These are phyloP conservation scores for Pterocles gutturalis DNA, from an alignment of 2,113 vertebrate genomes.

Conservation along the genomic window DNA sequence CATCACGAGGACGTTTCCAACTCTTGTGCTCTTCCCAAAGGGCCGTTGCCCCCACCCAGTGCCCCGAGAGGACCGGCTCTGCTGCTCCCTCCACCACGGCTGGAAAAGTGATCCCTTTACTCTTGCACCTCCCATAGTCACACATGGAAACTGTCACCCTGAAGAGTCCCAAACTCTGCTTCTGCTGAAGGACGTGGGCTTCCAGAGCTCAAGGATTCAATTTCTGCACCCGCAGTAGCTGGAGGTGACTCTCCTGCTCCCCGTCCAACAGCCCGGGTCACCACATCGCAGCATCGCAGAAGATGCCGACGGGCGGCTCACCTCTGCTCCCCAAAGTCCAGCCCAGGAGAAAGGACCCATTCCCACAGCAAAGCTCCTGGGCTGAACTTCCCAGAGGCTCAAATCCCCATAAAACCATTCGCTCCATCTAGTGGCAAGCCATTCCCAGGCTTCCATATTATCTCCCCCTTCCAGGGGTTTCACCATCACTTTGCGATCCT, in stretches of 20 bases:
- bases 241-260: neutral
- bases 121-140: neutral
- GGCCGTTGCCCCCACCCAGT: too few relatives aligned
- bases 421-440: neutral
- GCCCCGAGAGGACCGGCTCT: neutral
- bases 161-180: neutral
- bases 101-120: neutral
- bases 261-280: accelerated
- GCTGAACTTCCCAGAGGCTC: neutral
- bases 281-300: neutral
- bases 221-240: neutral
- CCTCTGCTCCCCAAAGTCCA: neutral
- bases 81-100: neutral
- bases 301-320: neutral
- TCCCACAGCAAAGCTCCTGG: neutral
- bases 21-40: too few relatives aligned
- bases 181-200: neutral
- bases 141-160: neutral
- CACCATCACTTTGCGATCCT: neutral
- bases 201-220: accelerated
- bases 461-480: neutral
- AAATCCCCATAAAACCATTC: neutral
- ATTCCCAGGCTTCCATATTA: neutral
- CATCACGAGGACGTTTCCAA: neutral
- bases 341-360: neutral